Conservation (phyloP, 2,113 vertebrate genomes). For the Urocynchramus pylzowi region DNA sequence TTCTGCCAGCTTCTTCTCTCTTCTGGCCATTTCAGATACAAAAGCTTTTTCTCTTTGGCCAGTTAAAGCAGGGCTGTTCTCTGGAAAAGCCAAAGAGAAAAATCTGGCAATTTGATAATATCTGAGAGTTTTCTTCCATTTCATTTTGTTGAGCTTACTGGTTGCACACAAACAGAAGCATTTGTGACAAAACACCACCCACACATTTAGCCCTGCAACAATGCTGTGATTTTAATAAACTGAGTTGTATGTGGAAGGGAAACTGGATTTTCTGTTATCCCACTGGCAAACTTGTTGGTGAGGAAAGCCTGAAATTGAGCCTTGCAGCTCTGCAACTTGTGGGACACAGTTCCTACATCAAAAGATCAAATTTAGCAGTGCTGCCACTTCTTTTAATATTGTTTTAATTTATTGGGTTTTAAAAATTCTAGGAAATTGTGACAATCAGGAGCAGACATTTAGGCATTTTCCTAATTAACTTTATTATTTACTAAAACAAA, state of each 20-base stretch:
- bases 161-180: neutral
- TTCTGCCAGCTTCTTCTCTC: constrained; percentile 19
- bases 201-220: neutral
- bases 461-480: neutral
- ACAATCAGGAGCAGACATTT: neutral
- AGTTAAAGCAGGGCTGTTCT: constrained; percentile 6
- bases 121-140: neutral
- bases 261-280: constrained; percentile 1
- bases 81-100: neutral
- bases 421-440: neutral
- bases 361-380: neutral
- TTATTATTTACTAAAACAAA: neutral
- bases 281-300: neutral
- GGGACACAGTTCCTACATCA: neutral
- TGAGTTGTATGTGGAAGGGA: neutral
- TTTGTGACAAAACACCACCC: neutral
- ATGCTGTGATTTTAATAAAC: neutral
- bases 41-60: constrained; percentile 8
- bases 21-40: constrained; percentile 4
- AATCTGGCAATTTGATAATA: neutral
- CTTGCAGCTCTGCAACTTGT: neutral
- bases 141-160: neutral
- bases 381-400: neutral
- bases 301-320: constrained; percentile 5
- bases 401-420: neutral